Evolutionary conservation across 2,113 vertebrate species (phyloP), one percentile per base, ranked within the genome.

Genomic region (Dissostichus mawsoni): DNA sequence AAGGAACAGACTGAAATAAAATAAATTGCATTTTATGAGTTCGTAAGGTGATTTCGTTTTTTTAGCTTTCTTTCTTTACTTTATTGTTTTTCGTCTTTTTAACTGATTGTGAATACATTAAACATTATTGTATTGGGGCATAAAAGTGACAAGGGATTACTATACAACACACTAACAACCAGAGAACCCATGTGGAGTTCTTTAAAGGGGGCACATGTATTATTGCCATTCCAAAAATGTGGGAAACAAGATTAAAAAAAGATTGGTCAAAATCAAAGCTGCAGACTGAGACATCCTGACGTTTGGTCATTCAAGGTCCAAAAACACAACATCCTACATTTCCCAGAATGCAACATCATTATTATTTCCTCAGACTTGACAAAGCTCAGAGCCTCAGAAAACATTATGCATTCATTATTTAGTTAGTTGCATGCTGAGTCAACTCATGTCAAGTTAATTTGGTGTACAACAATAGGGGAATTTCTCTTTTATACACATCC

Each of bases 341-440:
- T 83, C 70, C 36, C 70, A 79, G 13, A 53, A 78, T 78, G 64
- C 69, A 78, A 36, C 51, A 56, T 12, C 8, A 58, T 23, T 10
- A 8, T 55, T 74, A 55, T 33, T 48, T 12, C 33, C 17, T 23
- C 29, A 36, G 9, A 33, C 5, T 18, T 29, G 4, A 65, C 1
- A 55, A 55, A 44, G 59, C 48, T 18, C 18, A 20, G 10, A 55
- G 33, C 13, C 33, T 6, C 9, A 47, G 1, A 41, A 9, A 6
- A 44, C 33, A 41, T 41, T 20, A 33, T 59, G 13, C n/a, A 17
- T 6, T 1, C 8, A 41, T 41, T 1, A 41, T 41, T 41, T 41
- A 41, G 36, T 41, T 8, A 8, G 36, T 41, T 41, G 8, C 36
- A 41, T 6, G 36, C 5, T 8, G 36, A 41, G 36, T 41, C 14